Conservation (phyloP, 2,113 vertebrate genomes). For the Nipponia nippon region DNA sequence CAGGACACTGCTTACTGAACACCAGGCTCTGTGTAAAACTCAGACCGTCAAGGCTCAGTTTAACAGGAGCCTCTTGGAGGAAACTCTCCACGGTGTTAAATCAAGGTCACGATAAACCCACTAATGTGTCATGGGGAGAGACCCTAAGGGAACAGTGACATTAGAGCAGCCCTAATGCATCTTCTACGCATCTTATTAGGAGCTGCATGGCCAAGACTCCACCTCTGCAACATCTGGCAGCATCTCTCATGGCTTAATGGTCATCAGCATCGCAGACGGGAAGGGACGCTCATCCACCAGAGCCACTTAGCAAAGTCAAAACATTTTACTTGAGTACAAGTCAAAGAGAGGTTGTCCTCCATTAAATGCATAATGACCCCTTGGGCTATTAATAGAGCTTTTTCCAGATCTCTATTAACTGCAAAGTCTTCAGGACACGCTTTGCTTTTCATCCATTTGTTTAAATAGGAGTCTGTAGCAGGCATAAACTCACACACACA, state of each 20-base stretch:
- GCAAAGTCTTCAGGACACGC: background rate
- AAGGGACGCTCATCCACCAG: background rate
- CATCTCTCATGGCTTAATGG: background rate
- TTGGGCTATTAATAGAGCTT: background rate
- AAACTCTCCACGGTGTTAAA: background rate
- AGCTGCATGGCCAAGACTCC: background rate
- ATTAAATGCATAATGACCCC: background rate
- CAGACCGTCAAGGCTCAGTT: background rate
- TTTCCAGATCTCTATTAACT: background rate
- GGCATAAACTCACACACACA: background rate
- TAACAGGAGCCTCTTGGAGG: background rate
- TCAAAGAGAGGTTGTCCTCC: background rate
- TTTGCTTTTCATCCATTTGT: background rate
- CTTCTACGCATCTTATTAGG: background rate
- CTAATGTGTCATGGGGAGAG: background rate
- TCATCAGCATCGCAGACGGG: background rate
- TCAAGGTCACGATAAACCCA: background rate
- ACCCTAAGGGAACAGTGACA: background rate
- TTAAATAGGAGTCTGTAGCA: background rate
- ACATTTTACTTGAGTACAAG: background rate
- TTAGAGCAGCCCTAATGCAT: background rate
- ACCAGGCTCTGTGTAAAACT: background rate
- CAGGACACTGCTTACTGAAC: background rate
- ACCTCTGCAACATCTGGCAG: background rate
- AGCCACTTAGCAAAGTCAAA: background rate